Conservation (phyloP, 2,797 vertebrate species). For the Sebastolobus altivelis region DNA sequence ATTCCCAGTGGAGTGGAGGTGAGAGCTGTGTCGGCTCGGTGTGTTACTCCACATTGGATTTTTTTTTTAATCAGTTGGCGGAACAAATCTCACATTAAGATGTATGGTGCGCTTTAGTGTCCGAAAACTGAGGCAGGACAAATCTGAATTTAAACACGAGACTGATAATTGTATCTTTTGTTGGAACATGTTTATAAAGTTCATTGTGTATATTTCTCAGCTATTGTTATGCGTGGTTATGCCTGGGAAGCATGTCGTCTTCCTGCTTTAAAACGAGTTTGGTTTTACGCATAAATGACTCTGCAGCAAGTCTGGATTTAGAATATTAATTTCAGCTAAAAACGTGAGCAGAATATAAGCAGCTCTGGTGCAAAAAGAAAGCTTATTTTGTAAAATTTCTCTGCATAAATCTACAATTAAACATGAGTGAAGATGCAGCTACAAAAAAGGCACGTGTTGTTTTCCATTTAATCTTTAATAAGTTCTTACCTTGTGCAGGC, state of each 20-base stretch:
- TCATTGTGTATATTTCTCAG: not conserved
- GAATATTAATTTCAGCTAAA: conserved; percentile 21
- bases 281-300: conserved; percentile 13
- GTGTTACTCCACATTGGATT: conserved; percentile 16
- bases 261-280: conserved; percentile 3
- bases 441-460: not conserved
- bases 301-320: conserved; percentile 18
- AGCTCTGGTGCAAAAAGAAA: not conserved
- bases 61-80: conserved; percentile 52
- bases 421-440: not conserved
- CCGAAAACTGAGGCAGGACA: conserved; percentile 25
- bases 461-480: not conserved
- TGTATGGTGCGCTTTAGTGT: conserved; percentile 47
- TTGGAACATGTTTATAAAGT: conserved; percentile 16
- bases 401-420: not conserved
- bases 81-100: conserved; percentile 75
- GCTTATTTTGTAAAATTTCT: not conserved
- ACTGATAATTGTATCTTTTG: conserved; percentile 34
- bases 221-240: not conserved
- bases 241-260: not conserved
- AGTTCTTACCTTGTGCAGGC: conserved; percentile 62
- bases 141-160: conserved; percentile 26
- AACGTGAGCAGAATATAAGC: conserved; percentile 30
- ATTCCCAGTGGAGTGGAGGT: conserved; percentile 64
- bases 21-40: conserved; percentile 28